These are phyloP conservation scores for Amphilophus citrinellus DNA, from an alignment of 2,113 vertebrate genomes.

Conservation along the genomic window DNA sequence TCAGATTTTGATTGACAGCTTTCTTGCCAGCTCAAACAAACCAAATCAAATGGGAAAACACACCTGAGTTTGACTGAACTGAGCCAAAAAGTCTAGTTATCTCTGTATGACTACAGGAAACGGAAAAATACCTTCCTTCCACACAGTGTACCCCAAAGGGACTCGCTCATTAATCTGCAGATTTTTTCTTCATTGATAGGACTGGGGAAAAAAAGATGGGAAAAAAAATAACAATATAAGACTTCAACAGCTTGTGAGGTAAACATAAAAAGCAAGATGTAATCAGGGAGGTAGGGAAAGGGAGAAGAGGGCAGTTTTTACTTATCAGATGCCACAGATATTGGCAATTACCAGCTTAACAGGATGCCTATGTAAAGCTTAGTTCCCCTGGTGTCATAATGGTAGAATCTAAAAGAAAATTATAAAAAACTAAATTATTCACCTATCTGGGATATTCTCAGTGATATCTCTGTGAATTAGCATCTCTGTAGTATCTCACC, in stretches of 20 bases:
- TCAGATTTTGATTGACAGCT: neutral
- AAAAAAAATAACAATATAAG: neutral
- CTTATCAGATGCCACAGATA: neutral
- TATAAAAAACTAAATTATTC: neutral
- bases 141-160: accelerated
- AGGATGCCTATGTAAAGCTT: neutral
- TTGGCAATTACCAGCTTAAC: neutral
- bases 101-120: neutral
- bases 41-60: neutral
- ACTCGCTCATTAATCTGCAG: neutral
- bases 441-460: neutral
- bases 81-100: neutral
- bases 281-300: neutral
- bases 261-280: neutral
- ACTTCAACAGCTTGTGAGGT: neutral
- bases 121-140: neutral
- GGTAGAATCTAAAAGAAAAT: neutral
- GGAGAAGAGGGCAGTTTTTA: no score
- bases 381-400: neutral
- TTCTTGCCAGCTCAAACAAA: neutral
- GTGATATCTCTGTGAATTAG: neutral
- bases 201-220: neutral
- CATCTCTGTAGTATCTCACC: neutral
- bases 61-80: slow-evolving; percentile 1
- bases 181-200: neutral